Conservation (phyloP, 2,113 vertebrate species). For the Oceanodroma tethys region DNA sequence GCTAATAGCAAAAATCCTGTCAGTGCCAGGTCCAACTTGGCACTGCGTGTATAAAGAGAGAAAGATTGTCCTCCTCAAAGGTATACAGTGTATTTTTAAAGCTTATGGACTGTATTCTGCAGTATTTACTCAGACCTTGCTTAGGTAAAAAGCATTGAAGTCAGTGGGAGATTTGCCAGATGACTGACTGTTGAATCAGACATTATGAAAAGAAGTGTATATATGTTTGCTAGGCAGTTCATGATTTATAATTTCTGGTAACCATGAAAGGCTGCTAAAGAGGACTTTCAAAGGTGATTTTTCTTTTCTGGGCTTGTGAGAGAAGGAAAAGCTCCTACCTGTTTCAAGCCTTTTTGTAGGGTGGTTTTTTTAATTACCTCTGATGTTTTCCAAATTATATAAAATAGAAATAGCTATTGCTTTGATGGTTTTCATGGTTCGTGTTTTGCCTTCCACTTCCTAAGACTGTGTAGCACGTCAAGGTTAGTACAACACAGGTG, state of each 20-base stretch:
- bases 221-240: not conserved
- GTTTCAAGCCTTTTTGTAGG: not conserved
- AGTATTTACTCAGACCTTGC: constrained; percentile 4
- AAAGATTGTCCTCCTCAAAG: constrained; percentile 40
- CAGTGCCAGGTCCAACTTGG: constrained; percentile 55
- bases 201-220: not conserved
- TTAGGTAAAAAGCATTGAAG: constrained; percentile 2
- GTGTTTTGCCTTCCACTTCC: constrained; percentile 41
- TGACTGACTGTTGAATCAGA: constrained; percentile 36
- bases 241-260: constrained; percentile 5
- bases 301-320: not conserved
- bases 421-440: not conserved
- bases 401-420: not conserved
- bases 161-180: constrained; percentile 14
- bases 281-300: constrained; percentile 6
- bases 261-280: constrained; percentile 12
- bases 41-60: not conserved
- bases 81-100: constrained; percentile 18
- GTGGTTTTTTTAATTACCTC: not conserved
- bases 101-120: constrained; percentile 14
- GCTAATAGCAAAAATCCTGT: constrained; percentile 65
- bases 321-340: not conserved
- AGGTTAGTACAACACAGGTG: not conserved
- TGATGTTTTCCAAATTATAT: constrained; percentile 13
- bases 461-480: not conserved